phyloP scores from a whole-genome alignment of 2,113 vertebrate species.

The Tautogolabrus adspersus region DNA sequence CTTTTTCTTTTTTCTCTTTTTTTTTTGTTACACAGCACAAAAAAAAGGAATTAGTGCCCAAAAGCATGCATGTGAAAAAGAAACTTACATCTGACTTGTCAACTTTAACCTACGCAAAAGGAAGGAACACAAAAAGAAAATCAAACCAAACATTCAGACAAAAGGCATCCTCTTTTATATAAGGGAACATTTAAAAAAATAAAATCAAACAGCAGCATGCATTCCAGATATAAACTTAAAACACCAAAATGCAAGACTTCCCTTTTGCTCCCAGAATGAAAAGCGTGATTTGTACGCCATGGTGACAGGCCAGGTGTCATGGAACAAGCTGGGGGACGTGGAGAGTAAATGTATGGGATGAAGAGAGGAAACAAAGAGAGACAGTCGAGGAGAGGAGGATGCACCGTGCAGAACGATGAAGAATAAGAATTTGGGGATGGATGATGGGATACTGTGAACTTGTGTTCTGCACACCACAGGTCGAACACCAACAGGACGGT shows the following conservation, averaged over 20 bases:
- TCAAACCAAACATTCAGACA: slow-evolving; percentile 53
- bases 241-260: slow-evolving; percentile 85
- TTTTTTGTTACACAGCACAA: slow-evolving; percentile 2
- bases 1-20: neutral
- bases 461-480: slow-evolving; percentile 55
- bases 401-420: slow-evolving; percentile 35
- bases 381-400: slow-evolving; percentile 28
- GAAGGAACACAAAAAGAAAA: slow-evolving; percentile 50
- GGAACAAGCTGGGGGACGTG: slow-evolving; percentile 72
- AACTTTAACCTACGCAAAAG: slow-evolving; percentile 74
- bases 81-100: slow-evolving; percentile 79
- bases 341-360: slow-evolving; percentile 54
- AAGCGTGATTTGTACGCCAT: slow-evolving; percentile 97
- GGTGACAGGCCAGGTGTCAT: slow-evolving; percentile 77
- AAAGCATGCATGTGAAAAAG: slow-evolving; percentile 31
- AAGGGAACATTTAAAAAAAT: neutral
- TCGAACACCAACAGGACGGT: slow-evolving; percentile 56
- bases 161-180: neutral
- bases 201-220: slow-evolving; percentile 21
- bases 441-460: slow-evolving; percentile 29
- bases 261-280: slow-evolving; percentile 98
- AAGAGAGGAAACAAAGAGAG: slow-evolving; percentile 10
- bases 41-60: slow-evolving; percentile 8
- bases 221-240: neutral
- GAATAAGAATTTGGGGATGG: slow-evolving; percentile 38